phyloP scores from a whole-genome alignment of 2,113 vertebrate genomes.

The Eulacestoma nigropectus region DNA sequence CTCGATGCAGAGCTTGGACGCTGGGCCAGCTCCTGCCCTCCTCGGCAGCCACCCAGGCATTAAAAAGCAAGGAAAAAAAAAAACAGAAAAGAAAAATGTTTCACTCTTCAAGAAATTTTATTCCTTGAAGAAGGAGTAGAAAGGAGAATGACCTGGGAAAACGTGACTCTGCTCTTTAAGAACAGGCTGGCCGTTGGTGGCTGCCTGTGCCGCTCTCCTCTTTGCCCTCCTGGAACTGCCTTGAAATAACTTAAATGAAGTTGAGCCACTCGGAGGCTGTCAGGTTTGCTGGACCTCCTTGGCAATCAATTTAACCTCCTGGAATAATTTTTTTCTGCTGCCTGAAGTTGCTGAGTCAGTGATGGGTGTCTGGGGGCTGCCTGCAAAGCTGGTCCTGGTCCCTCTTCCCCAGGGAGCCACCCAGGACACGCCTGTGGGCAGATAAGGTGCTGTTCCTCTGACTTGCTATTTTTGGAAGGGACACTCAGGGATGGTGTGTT shows the following conservation, averaged over 20 bases:
- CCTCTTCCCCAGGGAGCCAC: neutral
- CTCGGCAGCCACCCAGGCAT: neutral
- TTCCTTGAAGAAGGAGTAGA: neutral
- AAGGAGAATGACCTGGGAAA: neutral
- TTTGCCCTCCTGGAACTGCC: slow-evolving; percentile 62
- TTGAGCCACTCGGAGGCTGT: slow-evolving; percentile 13
- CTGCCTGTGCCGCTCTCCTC: neutral
- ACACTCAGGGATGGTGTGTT: fast-evolving
- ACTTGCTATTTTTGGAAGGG: neutral
- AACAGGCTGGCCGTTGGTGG: neutral
- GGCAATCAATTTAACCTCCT: slow-evolving; percentile 50
- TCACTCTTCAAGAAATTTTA: neutral
- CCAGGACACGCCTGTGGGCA: neutral
- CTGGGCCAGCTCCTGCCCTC: neutral
- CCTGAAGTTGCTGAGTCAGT: slow-evolving; percentile 41
- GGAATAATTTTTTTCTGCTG: neutral
- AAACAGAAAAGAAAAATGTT: neutral
- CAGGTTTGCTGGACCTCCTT: slow-evolving; percentile 34
- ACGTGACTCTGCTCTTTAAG: neutral
- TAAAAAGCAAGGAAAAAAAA: neutral
- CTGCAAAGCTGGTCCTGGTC: neutral
- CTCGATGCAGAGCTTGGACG: neutral
- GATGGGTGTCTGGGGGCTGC: neutral
- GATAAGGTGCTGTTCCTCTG: neutral
- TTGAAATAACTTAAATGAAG: slow-evolving; percentile 60